These are phyloP conservation scores for Agriopis aurantiaria DNA, from an alignment of 2,888 invertebrate genomes.

Conservation along the genomic window DNA sequence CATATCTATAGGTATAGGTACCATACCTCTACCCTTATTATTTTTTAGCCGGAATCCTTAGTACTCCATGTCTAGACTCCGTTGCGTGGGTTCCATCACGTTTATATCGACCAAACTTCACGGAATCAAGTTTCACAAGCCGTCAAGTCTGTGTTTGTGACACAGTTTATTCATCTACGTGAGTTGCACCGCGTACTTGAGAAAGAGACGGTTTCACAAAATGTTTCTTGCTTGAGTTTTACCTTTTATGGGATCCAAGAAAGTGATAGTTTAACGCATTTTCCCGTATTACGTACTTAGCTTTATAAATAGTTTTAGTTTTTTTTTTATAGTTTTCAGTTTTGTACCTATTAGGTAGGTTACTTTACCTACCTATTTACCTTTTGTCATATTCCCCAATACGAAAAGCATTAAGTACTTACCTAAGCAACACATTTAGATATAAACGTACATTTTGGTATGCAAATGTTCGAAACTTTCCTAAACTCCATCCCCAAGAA, in stretches of 20 bases:
- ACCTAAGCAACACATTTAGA: too few species aligned
- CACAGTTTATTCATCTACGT: constrained; percentile 24
- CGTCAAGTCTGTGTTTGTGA: background rate
- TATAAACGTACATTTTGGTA: constrained; percentile 32
- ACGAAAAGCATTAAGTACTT: too few species aligned
- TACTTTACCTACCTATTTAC: too few species aligned
- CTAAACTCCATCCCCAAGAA: constrained; percentile 69
- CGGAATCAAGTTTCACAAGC: background rate
- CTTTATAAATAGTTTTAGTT: too few species aligned
- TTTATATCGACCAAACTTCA: constrained; percentile 43
- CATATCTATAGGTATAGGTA: too few species aligned
- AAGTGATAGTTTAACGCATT: too few species aligned
- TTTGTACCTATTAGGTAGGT: too few species aligned
- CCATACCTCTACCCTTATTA: background rate
- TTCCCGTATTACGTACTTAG: too few species aligned
- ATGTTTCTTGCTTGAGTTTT: background rate
- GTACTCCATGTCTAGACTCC: background rate
- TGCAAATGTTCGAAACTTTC: constrained; percentile 71
- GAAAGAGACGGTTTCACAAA: background rate
- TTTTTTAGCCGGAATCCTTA: background rate
- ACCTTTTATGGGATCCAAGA: too few species aligned
- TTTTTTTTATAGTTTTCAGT: too few species aligned
- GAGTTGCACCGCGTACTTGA: constrained; percentile 17
- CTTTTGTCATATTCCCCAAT: too few species aligned
- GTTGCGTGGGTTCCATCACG: constrained; percentile 26